phyloP scores from a whole-genome alignment of 2,888 invertebrate genomes.

The Drosophila villosipedis region DNA sequence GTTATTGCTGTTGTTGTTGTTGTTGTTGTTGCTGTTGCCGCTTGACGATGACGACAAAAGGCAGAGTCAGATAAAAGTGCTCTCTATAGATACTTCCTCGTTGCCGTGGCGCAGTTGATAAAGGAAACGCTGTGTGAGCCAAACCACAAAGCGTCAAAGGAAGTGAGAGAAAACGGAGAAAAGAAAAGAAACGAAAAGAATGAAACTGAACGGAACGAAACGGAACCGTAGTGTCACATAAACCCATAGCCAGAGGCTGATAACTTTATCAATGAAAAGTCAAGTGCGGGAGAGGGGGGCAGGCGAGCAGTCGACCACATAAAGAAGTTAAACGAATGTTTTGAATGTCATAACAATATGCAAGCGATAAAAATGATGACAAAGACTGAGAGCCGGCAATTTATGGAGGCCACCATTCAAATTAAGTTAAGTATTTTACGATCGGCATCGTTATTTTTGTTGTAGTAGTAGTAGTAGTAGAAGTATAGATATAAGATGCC shows the following conservation, averaged over 20 bases:
- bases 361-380: constrained; percentile 57
- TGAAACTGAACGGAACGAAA: constrained; percentile 37
- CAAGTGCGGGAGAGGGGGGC: constrained; percentile 38
- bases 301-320: constrained; percentile 23
- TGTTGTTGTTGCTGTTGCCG: constrained; percentile 17
- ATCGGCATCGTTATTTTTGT: constrained; percentile 89
- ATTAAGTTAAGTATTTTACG: constrained; percentile 42
- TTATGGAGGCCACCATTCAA: constrained; percentile 55
- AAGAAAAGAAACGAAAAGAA: constrained; percentile 39
- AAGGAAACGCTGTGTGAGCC: constrained; percentile 62
- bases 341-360: constrained; percentile 72
- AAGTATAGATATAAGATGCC: constrained; percentile 94
- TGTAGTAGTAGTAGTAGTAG: constrained; percentile 89
- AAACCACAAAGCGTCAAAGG: constrained; percentile 50
- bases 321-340: constrained; percentile 56
- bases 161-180: constrained; percentile 37
- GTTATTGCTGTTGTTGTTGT: constrained; percentile 3
- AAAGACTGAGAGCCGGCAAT: constrained; percentile 48
- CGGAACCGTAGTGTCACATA: constrained; percentile 46
- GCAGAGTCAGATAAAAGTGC: constrained; percentile 56
- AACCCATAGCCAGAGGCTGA: constrained; percentile 66
- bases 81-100: constrained; percentile 63
- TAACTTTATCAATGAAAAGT: constrained; percentile 76
- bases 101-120: constrained; percentile 66
- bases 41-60: constrained; percentile 58